Evolutionary conservation across 1,140 invertebrate genomes (phyloP), one percentile per base, ranked within the genome.

Genomic region (Calycopis cecrops): DNA sequence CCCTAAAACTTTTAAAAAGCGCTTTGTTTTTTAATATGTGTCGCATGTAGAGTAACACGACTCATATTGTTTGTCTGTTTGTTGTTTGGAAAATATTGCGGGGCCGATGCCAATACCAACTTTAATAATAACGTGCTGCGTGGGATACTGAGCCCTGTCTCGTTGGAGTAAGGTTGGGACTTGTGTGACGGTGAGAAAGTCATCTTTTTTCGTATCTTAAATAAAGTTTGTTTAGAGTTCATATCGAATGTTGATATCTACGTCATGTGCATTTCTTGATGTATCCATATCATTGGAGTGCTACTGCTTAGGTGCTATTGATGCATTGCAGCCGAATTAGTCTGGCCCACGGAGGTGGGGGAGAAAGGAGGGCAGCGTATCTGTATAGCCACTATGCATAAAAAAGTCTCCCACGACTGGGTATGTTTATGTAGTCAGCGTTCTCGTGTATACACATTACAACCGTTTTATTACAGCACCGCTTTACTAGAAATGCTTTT

Each of bases 51-150:
- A 40, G 14, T 40, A 1, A 40, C 38, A 40, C 7, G 14, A 40
- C n/a, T 40, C 14, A 40, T 40, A 40, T 40, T 40, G 38, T 40
- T 40, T 40, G 38, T 40, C n/a, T 40, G 38, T 40, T 40, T 40
- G 35, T 37, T 37, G 38, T 40, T 40, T 40, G 38, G 12, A 40
- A 40, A 40, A 40, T 40, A 40, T 40, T 40, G 38, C 38, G 12
- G 38, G n/a, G 12, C 38, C 8, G 38, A n/a, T 40, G 38, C 38
- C 38, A 40, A 40, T 40, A 40, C 38, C 38, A 40, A 40, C 38
- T 40, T 40, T 40, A 40, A 40, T 40, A 40, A 12, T 40, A 40
- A 14, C n/a, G 8, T 14, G 6, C n/a, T 14, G 12, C 3, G 12
- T 40, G 1, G 6, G n/a, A 14, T 12, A 14, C 8, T 12, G 12